These are phyloP conservation scores for Chorisops tibialis DNA, from an alignment of 2,888 invertebrate species.

Conservation along the genomic window DNA sequence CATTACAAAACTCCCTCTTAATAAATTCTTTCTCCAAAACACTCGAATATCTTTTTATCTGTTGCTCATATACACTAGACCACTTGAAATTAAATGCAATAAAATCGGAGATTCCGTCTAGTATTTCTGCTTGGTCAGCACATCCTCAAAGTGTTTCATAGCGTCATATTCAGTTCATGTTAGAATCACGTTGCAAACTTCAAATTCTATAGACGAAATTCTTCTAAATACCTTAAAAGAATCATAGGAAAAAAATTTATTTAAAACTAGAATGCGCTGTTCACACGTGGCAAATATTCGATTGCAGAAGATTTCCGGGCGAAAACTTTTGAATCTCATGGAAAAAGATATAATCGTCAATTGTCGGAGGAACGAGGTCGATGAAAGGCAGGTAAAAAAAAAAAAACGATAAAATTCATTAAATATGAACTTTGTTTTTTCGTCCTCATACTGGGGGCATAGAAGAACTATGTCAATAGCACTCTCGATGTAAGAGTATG, in stretches of 20 bases:
- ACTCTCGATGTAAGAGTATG: not conserved
- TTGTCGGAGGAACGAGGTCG: not conserved
- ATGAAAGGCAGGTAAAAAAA: not conserved
- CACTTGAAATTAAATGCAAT: not conserved
- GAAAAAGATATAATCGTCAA: not conserved
- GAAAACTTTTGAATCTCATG: not conserved
- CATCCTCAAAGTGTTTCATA: constrained; percentile 17
- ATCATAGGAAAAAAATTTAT: too few species aligned
- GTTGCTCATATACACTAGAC: not conserved
- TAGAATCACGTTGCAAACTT: too few species aligned
- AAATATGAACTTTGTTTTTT: not conserved
- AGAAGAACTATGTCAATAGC: constrained; percentile 23
- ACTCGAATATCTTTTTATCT: not conserved
- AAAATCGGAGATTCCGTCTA: constrained; percentile 23
- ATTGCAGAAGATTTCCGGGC: not conserved
- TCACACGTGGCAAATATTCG: too few species aligned
- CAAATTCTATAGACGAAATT: too few species aligned
- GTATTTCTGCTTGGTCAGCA: constrained; percentile 23
- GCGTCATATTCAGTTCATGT: constrained; percentile 7
- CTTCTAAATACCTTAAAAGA: too few species aligned
- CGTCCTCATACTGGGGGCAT: not conserved
- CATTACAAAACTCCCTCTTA: not conserved
- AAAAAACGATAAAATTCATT: not conserved
- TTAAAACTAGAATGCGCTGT: too few species aligned
- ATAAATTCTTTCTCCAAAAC: not conserved